Evolutionary conservation across 2,113 vertebrate species (phyloP).

Genomic region (Herpailurus yagouaroundi): DNA sequence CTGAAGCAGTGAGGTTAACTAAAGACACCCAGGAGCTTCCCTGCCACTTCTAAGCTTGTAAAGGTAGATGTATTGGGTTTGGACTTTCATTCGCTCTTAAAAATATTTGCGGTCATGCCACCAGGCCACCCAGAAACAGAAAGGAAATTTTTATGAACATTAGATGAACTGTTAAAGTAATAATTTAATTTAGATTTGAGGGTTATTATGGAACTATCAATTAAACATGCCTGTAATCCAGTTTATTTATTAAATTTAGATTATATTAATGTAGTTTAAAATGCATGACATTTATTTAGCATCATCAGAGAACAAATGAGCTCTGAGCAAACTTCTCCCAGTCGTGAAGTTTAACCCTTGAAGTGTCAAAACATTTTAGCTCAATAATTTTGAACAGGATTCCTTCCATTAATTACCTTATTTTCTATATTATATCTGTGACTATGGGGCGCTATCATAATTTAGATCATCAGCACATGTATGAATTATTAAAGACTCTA

Average conservation of each 20-base stretch:
- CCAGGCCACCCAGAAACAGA: background rate
- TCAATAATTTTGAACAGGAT: background rate
- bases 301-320: background rate
- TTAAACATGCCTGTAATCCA: background rate
- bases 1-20: background rate
- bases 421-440: background rate
- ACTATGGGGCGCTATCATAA: background rate
- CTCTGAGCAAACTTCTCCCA: background rate
- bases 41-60: background rate
- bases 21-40: background rate
- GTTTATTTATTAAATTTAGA: constrained; percentile 47
- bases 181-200: constrained; percentile 32
- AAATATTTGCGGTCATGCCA: background rate
- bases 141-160: constrained; percentile 4
- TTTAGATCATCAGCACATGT: background rate
- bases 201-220: constrained; percentile 9
- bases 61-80: background rate
- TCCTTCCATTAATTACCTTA: background rate
- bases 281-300: background rate
- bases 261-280: constrained; percentile 37
- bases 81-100: background rate
- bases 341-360: background rate
- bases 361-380: background rate
- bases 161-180: constrained; percentile 30
- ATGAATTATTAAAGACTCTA: background rate